These are phyloP conservation scores for Polypedilum vanderplanki DNA, from an alignment of 1,140 invertebrate species.

Conservation along the genomic window DNA sequence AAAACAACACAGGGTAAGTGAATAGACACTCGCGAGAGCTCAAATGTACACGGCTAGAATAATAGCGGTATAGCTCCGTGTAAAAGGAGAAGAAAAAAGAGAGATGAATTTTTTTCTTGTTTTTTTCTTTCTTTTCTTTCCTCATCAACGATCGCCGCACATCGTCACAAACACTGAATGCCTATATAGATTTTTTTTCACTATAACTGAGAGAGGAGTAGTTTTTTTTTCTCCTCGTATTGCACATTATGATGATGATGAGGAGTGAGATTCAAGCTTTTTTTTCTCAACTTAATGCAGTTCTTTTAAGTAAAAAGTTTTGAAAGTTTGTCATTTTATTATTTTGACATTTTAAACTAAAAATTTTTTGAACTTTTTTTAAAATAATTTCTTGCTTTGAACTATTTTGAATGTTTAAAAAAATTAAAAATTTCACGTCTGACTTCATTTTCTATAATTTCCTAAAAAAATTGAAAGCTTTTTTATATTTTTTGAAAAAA, in stretches of 20 bases:
- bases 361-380: too few species aligned
- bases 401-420: too few species aligned
- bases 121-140: background rate
- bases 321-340: too few species aligned
- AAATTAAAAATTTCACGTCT: too few species aligned
- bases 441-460: too few species aligned
- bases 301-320: too few species aligned
- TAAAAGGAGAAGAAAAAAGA: background rate
- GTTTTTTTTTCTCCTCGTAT: background rate
- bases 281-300: too few species aligned
- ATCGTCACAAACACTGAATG: constrained; percentile 7
- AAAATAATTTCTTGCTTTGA: too few species aligned
- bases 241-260: constrained; percentile 11
- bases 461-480: too few species aligned
- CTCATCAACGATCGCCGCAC: background rate
- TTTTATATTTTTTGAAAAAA: too few species aligned
- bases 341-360: too few species aligned
- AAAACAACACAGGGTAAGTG: background rate
- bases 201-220: background rate
- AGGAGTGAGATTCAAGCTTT: background rate
- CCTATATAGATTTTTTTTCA: background rate
- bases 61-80: constrained; percentile 16
- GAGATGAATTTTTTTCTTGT: background rate
- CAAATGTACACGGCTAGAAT: constrained; percentile 4
- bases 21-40: constrained; percentile 1